phyloP scores from a whole-genome alignment of 2,888 invertebrate genomes.

The Lydus trimaculatus region DNA sequence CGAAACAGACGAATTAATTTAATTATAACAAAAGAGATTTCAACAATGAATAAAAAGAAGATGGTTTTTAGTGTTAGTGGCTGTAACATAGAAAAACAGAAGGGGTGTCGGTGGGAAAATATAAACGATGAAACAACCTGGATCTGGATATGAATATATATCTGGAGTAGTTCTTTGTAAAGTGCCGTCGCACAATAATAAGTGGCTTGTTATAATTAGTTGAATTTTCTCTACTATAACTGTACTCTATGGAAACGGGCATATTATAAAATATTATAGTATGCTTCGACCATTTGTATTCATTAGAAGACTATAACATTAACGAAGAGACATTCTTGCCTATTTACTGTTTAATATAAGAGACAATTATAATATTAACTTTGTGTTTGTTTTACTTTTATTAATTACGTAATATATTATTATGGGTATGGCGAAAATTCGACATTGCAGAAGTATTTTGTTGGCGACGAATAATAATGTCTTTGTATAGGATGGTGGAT shows the following conservation, averaged over 20 bases:
- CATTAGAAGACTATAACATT: conserved; percentile 37
- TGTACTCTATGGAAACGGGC: conserved; percentile 21
- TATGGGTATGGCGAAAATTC: not conserved
- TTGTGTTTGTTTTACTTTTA: conserved; percentile 16
- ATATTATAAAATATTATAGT: conserved; percentile 38
- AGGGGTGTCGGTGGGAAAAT: not conserved
- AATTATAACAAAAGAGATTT: conserved; percentile 13
- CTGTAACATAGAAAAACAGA: not conserved
- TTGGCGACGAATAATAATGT: conserved; percentile 6
- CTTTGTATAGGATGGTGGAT: not conserved
- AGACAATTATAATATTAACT: conserved; percentile 34
- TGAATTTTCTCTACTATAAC: conserved; percentile 23
- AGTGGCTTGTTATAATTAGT: conserved; percentile 22
- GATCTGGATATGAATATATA: conserved; percentile 6
- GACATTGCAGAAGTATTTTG: not conserved
- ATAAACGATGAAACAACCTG: not conserved
- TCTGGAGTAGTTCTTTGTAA: conserved; percentile 14
- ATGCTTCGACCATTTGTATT: conserved; percentile 35
- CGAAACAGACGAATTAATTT: conserved; percentile 14
- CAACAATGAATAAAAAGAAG: conserved; percentile 3
- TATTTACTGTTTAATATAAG: conserved; percentile 38
- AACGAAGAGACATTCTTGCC: conserved; percentile 35
- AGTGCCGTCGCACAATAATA: conserved; percentile 1
- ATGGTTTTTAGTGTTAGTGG: not conserved
- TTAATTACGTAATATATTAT: conserved; percentile 15